Conservation (phyloP, 1,140 invertebrate species). For the Drosophila punjabiensis region DNA sequence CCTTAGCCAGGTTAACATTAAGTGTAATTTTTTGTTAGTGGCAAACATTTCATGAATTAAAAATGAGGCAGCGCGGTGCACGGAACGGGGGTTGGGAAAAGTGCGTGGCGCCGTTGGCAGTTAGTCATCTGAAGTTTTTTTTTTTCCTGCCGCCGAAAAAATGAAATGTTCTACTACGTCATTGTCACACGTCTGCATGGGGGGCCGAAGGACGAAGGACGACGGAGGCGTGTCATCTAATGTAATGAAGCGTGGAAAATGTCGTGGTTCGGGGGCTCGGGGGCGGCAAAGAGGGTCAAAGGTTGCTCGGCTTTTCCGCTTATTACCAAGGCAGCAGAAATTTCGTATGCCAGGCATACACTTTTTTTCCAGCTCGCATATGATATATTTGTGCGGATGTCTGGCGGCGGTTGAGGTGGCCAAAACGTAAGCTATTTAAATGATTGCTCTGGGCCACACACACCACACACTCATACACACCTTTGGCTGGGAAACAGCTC, state of each 20-base stretch:
- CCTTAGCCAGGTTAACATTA: conserved; percentile 46
- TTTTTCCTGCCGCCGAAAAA: conserved; percentile 45
- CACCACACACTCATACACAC: neutral
- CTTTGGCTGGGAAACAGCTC: conserved; percentile 21
- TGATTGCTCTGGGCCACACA: conserved; percentile 35
- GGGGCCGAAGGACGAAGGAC: conserved; percentile 9
- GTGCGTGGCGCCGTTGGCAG: conserved; percentile 56
- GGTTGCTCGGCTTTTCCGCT: conserved; percentile 37
- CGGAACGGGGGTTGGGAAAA: conserved; percentile 21
- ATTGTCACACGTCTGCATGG: conserved; percentile 56
- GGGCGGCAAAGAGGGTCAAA: conserved; percentile 27
- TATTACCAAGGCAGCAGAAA: conserved; percentile 35
- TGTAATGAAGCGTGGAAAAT: conserved; percentile 58
- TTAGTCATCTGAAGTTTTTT: conserved; percentile 60
- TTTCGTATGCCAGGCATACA: conserved; percentile 44
- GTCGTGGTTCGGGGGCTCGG: neutral
- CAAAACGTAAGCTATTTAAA: conserved; percentile 59
- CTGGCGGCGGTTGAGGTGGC: conserved; percentile 32
- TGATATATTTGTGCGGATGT: conserved; percentile 46
- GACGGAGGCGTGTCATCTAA: conserved; percentile 59
- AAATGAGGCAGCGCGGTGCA: conserved; percentile 28
- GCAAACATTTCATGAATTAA: conserved; percentile 68
- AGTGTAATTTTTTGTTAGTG: conserved; percentile 69
- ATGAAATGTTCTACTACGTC: conserved; percentile 64
- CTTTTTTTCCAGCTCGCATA: conserved; percentile 18